Conservation (phyloP, 2,113 vertebrate genomes). For the Mastomys coucha region DNA sequence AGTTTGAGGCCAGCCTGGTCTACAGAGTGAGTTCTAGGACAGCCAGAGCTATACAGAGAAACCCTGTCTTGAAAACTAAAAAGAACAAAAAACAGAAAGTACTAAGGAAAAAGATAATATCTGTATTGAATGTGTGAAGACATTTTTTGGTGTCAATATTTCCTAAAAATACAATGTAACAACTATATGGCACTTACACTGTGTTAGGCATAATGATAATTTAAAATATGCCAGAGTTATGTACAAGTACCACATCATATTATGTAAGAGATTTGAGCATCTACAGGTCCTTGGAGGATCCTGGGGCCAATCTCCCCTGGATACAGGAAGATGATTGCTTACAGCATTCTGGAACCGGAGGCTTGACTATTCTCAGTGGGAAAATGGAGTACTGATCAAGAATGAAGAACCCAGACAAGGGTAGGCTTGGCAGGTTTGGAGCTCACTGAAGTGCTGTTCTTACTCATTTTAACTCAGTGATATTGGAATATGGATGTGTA, state of each 20-base stretch:
- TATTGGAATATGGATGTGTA: not conserved
- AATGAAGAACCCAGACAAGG: conserved; percentile 58
- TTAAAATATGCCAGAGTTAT: not conserved
- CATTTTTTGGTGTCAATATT: not conserved
- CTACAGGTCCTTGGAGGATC: not conserved
- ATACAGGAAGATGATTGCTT: not conserved
- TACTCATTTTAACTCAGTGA: conserved; percentile 47
- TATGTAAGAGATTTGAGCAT: not conserved
- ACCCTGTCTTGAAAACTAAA: too few relatives aligned
- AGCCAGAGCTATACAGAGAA: too few relatives aligned
- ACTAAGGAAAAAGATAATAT: not conserved
- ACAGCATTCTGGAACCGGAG: conserved; percentile 70
- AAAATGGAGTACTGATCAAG: conserved; percentile 68
- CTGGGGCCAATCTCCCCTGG: not conserved
- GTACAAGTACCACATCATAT: not conserved
- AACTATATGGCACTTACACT: not conserved
- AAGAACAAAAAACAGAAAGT: not conserved
- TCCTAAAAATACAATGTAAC: not conserved
- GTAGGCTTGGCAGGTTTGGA: conserved; percentile 66
- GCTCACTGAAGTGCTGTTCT: conserved; percentile 33
- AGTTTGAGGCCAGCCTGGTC: too few relatives aligned
- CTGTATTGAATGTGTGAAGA: not conserved
- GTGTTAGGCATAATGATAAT: not conserved
- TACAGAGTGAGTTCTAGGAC: too few relatives aligned
- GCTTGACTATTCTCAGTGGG: conserved; percentile 62